A percentile compares a stretch with the other conserved stretches of the same genome.
These are phyloP conservation scores for Acanthopleura granulata DNA, from an alignment of 2,888 invertebrate species.

Conservation along the genomic window DNA sequence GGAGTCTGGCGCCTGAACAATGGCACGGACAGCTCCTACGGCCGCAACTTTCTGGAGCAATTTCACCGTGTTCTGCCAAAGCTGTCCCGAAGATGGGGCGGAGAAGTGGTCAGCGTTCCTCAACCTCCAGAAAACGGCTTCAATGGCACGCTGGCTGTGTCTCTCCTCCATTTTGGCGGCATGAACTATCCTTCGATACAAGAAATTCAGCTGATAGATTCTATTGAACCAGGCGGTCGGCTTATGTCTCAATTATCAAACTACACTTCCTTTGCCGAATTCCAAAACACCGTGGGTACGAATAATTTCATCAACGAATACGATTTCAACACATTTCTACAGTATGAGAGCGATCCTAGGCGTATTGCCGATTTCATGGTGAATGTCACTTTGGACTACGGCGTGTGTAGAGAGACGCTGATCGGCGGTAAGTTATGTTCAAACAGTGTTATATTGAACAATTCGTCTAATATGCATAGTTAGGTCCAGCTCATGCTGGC, in stretches of 20 bases:
- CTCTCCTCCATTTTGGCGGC: slow-evolving; percentile 11
- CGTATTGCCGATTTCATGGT: neutral
- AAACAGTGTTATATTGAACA: too few relatives aligned
- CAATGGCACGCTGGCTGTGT: neutral
- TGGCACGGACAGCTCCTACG: neutral
- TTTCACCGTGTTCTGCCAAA: neutral
- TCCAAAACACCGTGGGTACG: neutral
- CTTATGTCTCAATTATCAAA: neutral
- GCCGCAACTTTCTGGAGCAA: neutral
- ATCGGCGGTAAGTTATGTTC: slow-evolving; percentile 1
- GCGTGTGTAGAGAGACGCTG: neutral
- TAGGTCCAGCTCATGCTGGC: too few relatives aligned
- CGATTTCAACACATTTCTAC: slow-evolving; percentile 5
- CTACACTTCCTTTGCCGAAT: neutral
- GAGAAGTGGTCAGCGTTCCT: neutral
- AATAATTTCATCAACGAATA: neutral
- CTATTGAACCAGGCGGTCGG: neutral
- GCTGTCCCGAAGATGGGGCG: slow-evolving; percentile 1
- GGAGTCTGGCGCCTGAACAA: neutral
- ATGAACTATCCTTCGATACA: too few relatives aligned
- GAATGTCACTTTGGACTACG: slow-evolving; percentile 10
- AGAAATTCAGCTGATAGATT: neutral
- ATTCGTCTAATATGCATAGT: too few relatives aligned
- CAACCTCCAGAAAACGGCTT: neutral
- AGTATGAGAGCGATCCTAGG: slow-evolving; percentile 7